Evolutionary conservation across 2,797 vertebrate genomes (phyloP).

Genomic region (Amazona finschi): DNA sequence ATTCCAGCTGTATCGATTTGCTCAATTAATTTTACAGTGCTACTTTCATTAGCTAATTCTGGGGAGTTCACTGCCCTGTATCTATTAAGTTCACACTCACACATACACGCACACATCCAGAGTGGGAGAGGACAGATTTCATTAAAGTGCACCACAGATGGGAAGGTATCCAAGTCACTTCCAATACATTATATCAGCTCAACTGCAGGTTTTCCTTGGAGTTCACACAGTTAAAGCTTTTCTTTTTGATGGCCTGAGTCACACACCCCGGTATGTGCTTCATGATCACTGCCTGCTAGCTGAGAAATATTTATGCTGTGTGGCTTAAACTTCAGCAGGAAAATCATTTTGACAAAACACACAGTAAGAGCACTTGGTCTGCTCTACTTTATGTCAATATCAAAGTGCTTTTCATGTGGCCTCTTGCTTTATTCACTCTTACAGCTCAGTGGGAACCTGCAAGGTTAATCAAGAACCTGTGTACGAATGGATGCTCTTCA

Average conservation of each 20-base stretch:
- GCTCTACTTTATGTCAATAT: conserved; percentile 55
- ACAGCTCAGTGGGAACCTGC: conserved; percentile 47
- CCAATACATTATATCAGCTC: conserved; percentile 25
- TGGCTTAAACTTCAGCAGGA: conserved; percentile 50
- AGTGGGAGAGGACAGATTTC: conserved; percentile 18
- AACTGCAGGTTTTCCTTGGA: not conserved
- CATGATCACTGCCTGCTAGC: conserved; percentile 17
- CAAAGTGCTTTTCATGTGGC: conserved; percentile 60
- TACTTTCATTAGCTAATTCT: conserved; percentile 44
- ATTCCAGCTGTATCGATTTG: conserved; percentile 35
- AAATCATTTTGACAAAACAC: conserved; percentile 71
- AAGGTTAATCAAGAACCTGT: conserved; percentile 66
- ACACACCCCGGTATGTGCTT: not conserved
- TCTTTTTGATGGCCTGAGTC: conserved; percentile 16
- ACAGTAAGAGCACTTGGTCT: conserved; percentile 43
- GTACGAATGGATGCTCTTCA: conserved; percentile 50
- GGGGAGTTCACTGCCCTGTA: not conserved
- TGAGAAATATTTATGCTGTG: conserved; percentile 32
- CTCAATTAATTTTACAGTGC: conserved; percentile 38
- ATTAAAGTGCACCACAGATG: not conserved
- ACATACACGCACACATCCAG: not conserved
- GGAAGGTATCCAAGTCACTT: conserved; percentile 31
- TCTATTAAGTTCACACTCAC: conserved; percentile 6
- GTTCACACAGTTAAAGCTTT: conserved; percentile 53
- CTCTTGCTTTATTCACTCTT: conserved; percentile 62